phyloP scores from a whole-genome alignment of 2,797 vertebrate genomes.

The Chromis chromis region DNA sequence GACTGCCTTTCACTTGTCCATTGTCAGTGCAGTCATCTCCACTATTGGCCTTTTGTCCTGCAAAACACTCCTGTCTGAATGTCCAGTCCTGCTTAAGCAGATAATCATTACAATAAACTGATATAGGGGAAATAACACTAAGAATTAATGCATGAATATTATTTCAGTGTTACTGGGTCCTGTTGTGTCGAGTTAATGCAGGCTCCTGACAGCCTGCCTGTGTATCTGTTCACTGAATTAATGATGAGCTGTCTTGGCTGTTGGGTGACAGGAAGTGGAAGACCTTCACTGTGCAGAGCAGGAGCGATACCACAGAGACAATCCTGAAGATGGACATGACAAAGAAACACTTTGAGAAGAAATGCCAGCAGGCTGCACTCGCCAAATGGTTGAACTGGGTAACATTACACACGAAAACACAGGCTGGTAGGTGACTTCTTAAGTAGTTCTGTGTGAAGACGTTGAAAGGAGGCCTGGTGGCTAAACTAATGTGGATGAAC shows the following conservation, averaged over 20 bases:
- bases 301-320: conserved; percentile 48
- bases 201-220: conserved; percentile 14
- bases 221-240: conserved; percentile 68
- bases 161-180: conserved; percentile 3
- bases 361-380: conserved; percentile 51
- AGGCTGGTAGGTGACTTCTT: conserved; percentile 68
- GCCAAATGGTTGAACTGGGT: conserved; percentile 74
- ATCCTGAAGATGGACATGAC: conserved; percentile 68
- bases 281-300: conserved; percentile 67
- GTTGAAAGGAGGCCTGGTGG: background rate
- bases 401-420: conserved; percentile 59
- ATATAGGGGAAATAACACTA: background rate
- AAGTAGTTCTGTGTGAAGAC: conserved; percentile 19
- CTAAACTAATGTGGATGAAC: conserved; percentile 1
- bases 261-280: conserved; percentile 77
- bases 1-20: conserved; percentile 48
- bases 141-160: background rate
- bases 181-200: conserved; percentile 22
- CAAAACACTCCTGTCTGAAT: background rate
- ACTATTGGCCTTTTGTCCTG: conserved; percentile 20
- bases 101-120: background rate
- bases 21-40: conserved; percentile 33
- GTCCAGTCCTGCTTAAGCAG: conserved; percentile 11
- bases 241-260: conserved; percentile 72
- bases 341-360: conserved; percentile 55